phyloP scores from a whole-genome alignment of 2,113 vertebrate species.

The Fregetta grallaria region DNA sequence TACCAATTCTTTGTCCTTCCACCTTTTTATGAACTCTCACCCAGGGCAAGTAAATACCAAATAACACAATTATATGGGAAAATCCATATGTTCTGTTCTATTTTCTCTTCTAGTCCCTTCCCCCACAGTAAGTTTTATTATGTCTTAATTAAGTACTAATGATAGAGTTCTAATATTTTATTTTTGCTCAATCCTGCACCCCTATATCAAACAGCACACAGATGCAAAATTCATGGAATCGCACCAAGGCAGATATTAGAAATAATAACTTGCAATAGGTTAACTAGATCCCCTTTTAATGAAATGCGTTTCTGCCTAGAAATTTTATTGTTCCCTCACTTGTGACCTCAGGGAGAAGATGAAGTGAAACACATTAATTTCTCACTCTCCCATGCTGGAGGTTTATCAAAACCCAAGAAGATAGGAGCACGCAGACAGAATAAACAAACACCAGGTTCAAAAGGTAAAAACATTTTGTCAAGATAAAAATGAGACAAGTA shows the following conservation, averaged over 20 bases:
- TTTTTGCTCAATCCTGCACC: neutral
- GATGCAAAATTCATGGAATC: neutral
- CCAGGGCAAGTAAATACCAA: neutral
- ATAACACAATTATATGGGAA: neutral
- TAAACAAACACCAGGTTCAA: constrained; percentile 44
- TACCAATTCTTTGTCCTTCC: neutral
- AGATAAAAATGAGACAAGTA: constrained; percentile 40
- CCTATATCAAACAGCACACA: neutral
- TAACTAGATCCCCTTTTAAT: constrained; percentile 34
- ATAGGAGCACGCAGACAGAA: neutral
- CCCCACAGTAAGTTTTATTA: neutral
- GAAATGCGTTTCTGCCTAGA: constrained; percentile 28
- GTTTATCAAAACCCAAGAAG: constrained; percentile 42
- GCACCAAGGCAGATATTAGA: neutral
- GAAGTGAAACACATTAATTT: constrained; percentile 48
- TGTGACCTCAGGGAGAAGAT: constrained; percentile 33
- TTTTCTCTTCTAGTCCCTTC: neutral
- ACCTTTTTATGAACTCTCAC: neutral
- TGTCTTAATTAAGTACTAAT: neutral
- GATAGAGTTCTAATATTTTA: neutral
- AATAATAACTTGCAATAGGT: constrained; percentile 29
- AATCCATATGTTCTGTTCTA: neutral
- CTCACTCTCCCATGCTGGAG: constrained; percentile 1
- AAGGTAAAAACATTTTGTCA: constrained; percentile 42
- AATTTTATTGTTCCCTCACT: constrained; percentile 26